Evolutionary conservation across 2,113 vertebrate genomes (phyloP).

Genomic region (Poeciliopsis turrubarensis): DNA sequence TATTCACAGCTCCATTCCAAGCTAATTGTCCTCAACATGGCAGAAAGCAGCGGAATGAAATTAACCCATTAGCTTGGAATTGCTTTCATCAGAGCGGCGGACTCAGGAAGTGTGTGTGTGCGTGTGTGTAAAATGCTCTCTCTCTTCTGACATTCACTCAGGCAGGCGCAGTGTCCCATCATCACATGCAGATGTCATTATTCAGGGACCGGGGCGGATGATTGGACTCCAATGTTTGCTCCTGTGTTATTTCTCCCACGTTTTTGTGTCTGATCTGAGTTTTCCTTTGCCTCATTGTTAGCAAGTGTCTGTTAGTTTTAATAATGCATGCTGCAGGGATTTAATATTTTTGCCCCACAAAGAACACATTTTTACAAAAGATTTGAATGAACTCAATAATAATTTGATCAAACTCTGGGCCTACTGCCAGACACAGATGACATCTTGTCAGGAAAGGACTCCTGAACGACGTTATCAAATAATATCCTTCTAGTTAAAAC

Average conservation of each 20-base stretch:
- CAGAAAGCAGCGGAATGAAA: conserved; percentile 79
- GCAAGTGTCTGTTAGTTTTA: neutral
- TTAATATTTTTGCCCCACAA: neutral
- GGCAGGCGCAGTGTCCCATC: conserved; percentile 1
- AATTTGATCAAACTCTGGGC: neutral
- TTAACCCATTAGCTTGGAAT: conserved; percentile 79
- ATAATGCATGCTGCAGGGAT: neutral
- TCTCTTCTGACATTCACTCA: conserved; percentile 6
- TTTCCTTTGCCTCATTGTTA: neutral
- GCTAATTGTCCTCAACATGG: conserved; percentile 82
- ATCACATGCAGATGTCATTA: conserved; percentile 10
- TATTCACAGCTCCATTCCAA: conserved; percentile 81
- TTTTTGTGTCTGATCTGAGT: neutral
- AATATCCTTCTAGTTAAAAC: neutral
- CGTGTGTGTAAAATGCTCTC: conserved; percentile 20
- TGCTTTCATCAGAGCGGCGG: conserved; percentile 54
- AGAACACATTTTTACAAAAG: neutral
- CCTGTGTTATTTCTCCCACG: neutral
- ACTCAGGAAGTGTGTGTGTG: conserved; percentile 50
- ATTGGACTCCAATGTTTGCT: neutral
- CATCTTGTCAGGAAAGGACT: neutral
- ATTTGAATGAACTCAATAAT: neutral
- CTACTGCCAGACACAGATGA: neutral
- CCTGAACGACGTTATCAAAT: neutral
- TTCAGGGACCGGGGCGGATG: neutral